Conservation (phyloP, 2,113 vertebrate species). For the Nerophis lumbriciformis region DNA sequence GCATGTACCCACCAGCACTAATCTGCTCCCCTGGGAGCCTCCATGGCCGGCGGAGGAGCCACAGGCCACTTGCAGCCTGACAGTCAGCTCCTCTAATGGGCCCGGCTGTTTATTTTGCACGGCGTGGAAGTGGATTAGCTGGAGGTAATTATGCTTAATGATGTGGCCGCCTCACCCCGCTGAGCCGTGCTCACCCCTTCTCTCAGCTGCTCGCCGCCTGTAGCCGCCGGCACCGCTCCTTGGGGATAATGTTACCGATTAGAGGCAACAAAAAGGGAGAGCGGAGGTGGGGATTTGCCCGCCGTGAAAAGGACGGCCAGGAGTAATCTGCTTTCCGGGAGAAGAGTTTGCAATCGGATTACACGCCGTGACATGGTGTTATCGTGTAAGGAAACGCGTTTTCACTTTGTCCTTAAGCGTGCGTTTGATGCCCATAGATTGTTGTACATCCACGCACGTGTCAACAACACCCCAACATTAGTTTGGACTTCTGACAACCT, state of each 20-base stretch:
- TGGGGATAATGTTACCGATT: constrained; percentile 69
- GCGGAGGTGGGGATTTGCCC: constrained; percentile 48
- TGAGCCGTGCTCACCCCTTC: constrained; percentile 71
- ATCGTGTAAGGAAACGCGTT: constrained; percentile 20
- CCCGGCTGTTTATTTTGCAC: constrained; percentile 79
- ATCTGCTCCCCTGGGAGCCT: constrained; percentile 50
- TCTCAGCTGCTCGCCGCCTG: constrained; percentile 45
- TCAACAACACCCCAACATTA: no score
- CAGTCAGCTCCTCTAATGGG: constrained; percentile 79
- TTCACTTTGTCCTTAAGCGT: constrained; percentile 30
- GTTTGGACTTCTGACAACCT: no score
- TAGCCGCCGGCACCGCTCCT: constrained; percentile 62
- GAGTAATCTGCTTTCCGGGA: constrained; percentile 44
- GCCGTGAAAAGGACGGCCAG: constrained; percentile 37
- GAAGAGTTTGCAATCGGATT: constrained; percentile 46
- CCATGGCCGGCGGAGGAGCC: constrained; percentile 71
- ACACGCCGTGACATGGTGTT: constrained; percentile 41
- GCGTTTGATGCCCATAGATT: no score
- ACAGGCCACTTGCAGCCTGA: constrained; percentile 77
- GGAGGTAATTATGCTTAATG: constrained; percentile 84
- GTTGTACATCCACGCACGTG: no score
- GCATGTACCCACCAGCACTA: constrained; percentile 48
- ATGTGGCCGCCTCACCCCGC: constrained; percentile 70
- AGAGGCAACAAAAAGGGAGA: constrained; percentile 50
- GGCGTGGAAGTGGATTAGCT: constrained; percentile 79